Percentiles rank a stretch among this genome's conserved stretches.
phyloP scores from a whole-genome alignment of 1,140 invertebrate species.

The Halesus radiatus region DNA sequence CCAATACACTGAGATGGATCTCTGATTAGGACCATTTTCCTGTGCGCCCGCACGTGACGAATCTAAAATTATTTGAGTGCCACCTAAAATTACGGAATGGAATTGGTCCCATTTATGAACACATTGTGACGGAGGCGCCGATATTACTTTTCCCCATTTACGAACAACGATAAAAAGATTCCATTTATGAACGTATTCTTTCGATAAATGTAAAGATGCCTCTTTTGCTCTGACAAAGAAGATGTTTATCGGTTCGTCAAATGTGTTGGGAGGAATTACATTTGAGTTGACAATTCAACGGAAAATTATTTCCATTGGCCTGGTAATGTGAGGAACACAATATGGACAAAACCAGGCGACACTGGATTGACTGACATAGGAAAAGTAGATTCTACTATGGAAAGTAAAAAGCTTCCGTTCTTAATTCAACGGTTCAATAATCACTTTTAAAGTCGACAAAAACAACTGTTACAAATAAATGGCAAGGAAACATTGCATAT shows the following conservation, averaged over 20 bases:
- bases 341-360: too few relatives aligned
- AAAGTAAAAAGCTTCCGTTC: too few relatives aligned
- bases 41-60: constrained; percentile 53
- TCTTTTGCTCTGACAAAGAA: neutral
- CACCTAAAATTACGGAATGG: constrained; percentile 45
- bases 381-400: too few relatives aligned
- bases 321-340: too few relatives aligned
- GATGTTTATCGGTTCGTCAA: constrained; percentile 6
- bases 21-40: constrained; percentile 58
- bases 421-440: too few relatives aligned
- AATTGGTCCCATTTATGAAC: constrained; percentile 46
- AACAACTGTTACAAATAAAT: too few relatives aligned
- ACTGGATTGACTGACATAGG: too few relatives aligned
- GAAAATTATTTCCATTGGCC: constrained; percentile 7
- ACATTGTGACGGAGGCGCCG: constrained; percentile 21
- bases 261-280: constrained; percentile 10
- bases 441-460: too few relatives aligned
- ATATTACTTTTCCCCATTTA: neutral
- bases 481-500: too few relatives aligned
- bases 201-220: neutral
- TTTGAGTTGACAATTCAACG: neutral
- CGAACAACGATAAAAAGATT: neutral
- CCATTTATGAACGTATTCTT: neutral
- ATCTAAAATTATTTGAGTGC: constrained; percentile 52
- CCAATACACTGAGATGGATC: constrained; percentile 28